A percentile compares a stretch with the other conserved stretches of the same genome.
Evolutionary conservation across 2,888 invertebrate species (phyloP).

Genomic region (Idaea straminata): DNA sequence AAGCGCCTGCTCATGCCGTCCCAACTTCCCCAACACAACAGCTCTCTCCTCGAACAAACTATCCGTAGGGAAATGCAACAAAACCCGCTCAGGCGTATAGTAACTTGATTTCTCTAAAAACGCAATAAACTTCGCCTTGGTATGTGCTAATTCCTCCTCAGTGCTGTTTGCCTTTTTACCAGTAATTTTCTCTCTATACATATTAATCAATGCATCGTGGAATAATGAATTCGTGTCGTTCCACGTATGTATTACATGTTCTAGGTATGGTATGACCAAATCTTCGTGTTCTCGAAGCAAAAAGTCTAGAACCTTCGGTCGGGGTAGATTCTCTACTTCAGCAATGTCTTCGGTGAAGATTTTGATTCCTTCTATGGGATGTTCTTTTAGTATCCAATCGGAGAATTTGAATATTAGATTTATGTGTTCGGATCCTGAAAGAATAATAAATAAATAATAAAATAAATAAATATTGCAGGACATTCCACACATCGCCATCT

Average conservation of each 20-base stretch:
- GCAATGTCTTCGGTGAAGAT: constrained; percentile 92
- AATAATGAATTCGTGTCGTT: constrained; percentile 90
- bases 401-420: constrained; percentile 96
- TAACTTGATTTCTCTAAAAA: constrained; percentile 90
- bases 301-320: constrained; percentile 93
- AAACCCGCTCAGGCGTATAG: constrained; percentile 92
- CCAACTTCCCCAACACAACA: constrained; percentile 94
- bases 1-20: constrained; percentile 94
- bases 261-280: constrained; percentile 94
- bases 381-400: constrained; percentile 92
- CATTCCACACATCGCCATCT: too few species aligned
- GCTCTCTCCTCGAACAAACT: constrained; percentile 95
- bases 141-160: constrained; percentile 61
- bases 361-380: constrained; percentile 93
- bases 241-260: constrained; percentile 96
- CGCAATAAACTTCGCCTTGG: constrained; percentile 82
- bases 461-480: too few species aligned
- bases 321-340: constrained; percentile 93
- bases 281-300: constrained; percentile 89
- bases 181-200: constrained; percentile 89
- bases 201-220: constrained; percentile 94
- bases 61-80: constrained; percentile 92
- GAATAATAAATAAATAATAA: too few species aligned
- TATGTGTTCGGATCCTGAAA: constrained; percentile 85
- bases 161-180: constrained; percentile 56